phyloP scores from a whole-genome alignment of 2,113 vertebrate species.

The Charina bottae region DNA sequence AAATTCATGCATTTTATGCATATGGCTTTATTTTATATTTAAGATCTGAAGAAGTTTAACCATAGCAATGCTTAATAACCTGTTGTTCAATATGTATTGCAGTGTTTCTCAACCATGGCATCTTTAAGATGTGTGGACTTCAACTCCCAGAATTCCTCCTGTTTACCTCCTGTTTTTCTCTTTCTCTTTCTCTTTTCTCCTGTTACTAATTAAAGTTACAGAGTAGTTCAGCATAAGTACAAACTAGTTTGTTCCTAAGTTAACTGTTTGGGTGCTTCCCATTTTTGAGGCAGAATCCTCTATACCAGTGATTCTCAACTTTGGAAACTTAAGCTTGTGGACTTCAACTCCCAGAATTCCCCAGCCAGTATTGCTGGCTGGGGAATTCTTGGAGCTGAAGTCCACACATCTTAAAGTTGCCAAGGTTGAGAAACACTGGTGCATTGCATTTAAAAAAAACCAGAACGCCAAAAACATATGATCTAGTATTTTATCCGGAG shows the following conservation, averaged over 20 bases:
- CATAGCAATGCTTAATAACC: slow-evolving; percentile 71
- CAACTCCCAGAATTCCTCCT: no score
- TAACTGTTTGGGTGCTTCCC: not conserved
- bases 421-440: slow-evolving; percentile 6
- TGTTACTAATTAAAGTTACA: not conserved
- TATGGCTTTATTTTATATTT: slow-evolving; percentile 75
- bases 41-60: slow-evolving; percentile 76
- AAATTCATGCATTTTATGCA: slow-evolving; percentile 74
- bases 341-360: no score
- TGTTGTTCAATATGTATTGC: slow-evolving; percentile 33
- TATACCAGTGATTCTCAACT: not conserved
- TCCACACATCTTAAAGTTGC: no score
- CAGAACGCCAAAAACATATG: slow-evolving; percentile 71
- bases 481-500: slow-evolving; percentile 55
- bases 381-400: no score
- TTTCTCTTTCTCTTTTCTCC: not conserved
- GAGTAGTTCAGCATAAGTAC: not conserved
- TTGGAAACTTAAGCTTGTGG: no score
- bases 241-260: not conserved
- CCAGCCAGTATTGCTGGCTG: no score
- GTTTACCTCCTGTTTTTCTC: not conserved
- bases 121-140: no score
- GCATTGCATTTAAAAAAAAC: slow-evolving; percentile 54
- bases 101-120: no score
- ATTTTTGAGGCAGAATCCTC: not conserved